Evolutionary conservation across 2,113 vertebrate species (phyloP).

Genomic region (Menidia beryllina): DNA sequence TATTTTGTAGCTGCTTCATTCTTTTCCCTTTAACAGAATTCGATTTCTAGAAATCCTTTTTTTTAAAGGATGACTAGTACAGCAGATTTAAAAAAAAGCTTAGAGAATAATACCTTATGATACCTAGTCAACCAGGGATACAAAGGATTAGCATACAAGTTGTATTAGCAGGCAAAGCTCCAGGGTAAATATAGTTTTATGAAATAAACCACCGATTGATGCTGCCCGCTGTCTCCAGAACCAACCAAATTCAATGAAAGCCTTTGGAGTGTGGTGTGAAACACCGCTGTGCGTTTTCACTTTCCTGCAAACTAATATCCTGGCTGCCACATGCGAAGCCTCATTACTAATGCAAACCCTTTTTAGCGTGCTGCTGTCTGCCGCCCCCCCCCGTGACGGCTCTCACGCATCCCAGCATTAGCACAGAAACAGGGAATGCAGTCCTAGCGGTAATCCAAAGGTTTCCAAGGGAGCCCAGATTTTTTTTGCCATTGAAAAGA

Average conservation of each 20-base stretch:
- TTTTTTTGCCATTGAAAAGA: slow-evolving; percentile 30
- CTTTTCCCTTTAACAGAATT: background rate
- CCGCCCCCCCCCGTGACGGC: slow-evolving; percentile 54
- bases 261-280: slow-evolving; percentile 11
- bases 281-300: slow-evolving; percentile 19
- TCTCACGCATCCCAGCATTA: slow-evolving; percentile 53
- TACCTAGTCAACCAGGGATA: too few species aligned
- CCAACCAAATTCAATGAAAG: slow-evolving; percentile 2
- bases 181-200: background rate
- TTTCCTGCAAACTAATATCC: slow-evolving; percentile 45
- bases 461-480: slow-evolving; percentile 52
- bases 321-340: slow-evolving; percentile 21
- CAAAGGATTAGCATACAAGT: background rate
- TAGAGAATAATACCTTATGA: too few species aligned
- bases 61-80: background rate
- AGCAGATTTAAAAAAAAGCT: too few species aligned
- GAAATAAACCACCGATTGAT: background rate
- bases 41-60: background rate
- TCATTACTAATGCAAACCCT: slow-evolving; percentile 57
- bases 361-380: slow-evolving; percentile 37
- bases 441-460: slow-evolving; percentile 31
- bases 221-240: background rate
- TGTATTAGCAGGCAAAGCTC: background rate
- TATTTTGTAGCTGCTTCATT: too few species aligned
- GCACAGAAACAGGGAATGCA: slow-evolving; percentile 31